Conservation (phyloP, 2,113 vertebrate genomes). For the Trogon surrucura region DNA sequence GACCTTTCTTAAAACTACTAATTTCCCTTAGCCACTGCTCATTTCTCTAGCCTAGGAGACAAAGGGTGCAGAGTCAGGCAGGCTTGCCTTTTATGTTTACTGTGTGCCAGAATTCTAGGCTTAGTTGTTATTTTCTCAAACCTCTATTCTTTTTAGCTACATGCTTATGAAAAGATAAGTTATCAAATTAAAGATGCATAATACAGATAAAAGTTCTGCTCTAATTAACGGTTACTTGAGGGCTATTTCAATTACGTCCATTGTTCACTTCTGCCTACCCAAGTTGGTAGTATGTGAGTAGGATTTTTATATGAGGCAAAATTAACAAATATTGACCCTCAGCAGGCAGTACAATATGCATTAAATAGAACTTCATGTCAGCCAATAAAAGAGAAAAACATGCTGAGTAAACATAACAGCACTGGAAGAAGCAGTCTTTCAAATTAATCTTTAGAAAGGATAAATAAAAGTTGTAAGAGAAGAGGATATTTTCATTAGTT, state of each 20-base stretch:
- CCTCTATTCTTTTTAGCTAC: background rate
- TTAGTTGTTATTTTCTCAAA: background rate
- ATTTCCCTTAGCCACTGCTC: background rate
- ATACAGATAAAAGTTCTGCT: background rate
- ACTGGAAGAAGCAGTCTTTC: background rate
- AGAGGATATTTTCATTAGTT: background rate
- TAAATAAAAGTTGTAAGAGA: background rate
- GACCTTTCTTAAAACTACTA: background rate
- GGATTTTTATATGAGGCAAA: background rate
- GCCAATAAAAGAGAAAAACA: background rate
- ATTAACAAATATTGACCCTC: background rate
- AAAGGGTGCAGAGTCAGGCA: background rate
- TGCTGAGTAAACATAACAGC: background rate
- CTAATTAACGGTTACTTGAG: background rate
- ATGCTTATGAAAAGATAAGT: background rate
- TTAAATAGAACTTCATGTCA: background rate
- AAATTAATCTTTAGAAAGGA: background rate
- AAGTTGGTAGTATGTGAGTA: background rate
- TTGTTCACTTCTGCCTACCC: background rate
- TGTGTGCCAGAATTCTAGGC: background rate
- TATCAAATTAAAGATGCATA: background rate
- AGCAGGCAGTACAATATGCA: background rate
- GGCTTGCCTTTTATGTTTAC: background rate
- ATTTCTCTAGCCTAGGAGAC: background rate
- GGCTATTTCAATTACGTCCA: background rate